These are phyloP conservation scores for Benthosema pterotum DNA, from an alignment of 2,797 vertebrate species.

Conservation along the genomic window DNA sequence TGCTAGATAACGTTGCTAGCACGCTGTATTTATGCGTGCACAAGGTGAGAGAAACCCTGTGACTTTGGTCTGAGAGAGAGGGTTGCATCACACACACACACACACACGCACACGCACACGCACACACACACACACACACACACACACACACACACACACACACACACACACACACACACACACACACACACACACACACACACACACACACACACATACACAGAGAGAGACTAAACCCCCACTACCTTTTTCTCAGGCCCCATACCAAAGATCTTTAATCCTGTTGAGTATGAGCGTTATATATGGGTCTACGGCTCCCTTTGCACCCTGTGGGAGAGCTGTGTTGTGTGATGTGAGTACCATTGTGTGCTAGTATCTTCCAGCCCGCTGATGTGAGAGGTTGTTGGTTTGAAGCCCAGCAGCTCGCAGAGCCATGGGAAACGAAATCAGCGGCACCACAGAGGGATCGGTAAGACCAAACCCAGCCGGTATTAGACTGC, in stretches of 20 bases:
- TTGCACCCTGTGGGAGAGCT: conserved; percentile 10
- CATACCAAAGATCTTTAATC: conserved; percentile 66
- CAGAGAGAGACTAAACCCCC: conserved; percentile 28
- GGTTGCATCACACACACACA: conserved; percentile 43
- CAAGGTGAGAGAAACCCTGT: conserved; percentile 20
- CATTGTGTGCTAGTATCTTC: conserved; percentile 59
- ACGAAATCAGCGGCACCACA: conserved; percentile 81
- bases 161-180: neutral
- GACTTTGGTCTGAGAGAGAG: conserved; percentile 50
- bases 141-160: conserved; percentile 13
- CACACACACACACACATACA: conserved; percentile 18
- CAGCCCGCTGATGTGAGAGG: conserved; percentile 72
- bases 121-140: conserved; percentile 27
- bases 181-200: conserved; percentile 27
- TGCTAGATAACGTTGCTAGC: too few relatives aligned
- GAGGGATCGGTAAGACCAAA: conserved; percentile 76
- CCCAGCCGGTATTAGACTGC: conserved; percentile 20
- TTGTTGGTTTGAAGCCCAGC: conserved; percentile 50
- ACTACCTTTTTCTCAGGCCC: conserved; percentile 31
- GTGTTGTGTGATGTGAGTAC: conserved; percentile 44
- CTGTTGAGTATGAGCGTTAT: conserved; percentile 35
- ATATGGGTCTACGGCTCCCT: conserved; percentile 20
- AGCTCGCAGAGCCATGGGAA: conserved; percentile 78
- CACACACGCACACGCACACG: conserved; percentile 21
- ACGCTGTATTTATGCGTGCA: conserved; percentile 21